These are phyloP conservation scores for Drosophila aldrichi DNA, from an alignment of 2,888 invertebrate genomes.

Conservation along the genomic window DNA sequence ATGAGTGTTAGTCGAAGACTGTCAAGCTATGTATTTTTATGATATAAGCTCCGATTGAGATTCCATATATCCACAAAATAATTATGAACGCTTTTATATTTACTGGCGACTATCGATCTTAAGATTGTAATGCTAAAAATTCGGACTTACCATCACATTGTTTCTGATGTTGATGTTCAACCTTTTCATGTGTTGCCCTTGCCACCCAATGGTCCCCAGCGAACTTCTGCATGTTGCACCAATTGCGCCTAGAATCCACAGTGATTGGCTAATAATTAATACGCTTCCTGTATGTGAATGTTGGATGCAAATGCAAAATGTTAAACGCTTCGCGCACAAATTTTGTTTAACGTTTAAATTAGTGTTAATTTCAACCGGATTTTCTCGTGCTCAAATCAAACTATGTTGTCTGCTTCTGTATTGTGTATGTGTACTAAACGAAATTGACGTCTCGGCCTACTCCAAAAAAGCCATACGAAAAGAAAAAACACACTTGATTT, in stretches of 20 bases:
- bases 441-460: slow-evolving; percentile 29
- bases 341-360: slow-evolving; percentile 30
- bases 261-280: slow-evolving; percentile 5
- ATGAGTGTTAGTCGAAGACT: no score
- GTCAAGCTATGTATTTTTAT: background rate
- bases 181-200: slow-evolving; percentile 34
- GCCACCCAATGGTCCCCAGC: slow-evolving; percentile 42
- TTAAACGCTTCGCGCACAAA: slow-evolving; percentile 23
- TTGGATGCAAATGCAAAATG: slow-evolving; percentile 1
- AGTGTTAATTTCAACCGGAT: slow-evolving; percentile 28
- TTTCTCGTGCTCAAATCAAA: slow-evolving; percentile 37
- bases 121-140: background rate
- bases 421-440: slow-evolving; percentile 10
- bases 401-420: slow-evolving; percentile 20
- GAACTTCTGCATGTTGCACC: slow-evolving; percentile 33
- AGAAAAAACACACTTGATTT: slow-evolving; percentile 4
- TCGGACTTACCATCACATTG: slow-evolving; percentile 40
- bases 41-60: background rate
- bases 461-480: background rate
- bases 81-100: background rate
- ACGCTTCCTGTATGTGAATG: slow-evolving; percentile 8
- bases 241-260: background rate
- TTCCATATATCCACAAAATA: background rate
- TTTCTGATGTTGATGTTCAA: slow-evolving; percentile 39
- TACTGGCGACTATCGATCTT: background rate